These are phyloP conservation scores for Channa argus DNA, from an alignment of 2,113 vertebrate species.

Conservation along the genomic window DNA sequence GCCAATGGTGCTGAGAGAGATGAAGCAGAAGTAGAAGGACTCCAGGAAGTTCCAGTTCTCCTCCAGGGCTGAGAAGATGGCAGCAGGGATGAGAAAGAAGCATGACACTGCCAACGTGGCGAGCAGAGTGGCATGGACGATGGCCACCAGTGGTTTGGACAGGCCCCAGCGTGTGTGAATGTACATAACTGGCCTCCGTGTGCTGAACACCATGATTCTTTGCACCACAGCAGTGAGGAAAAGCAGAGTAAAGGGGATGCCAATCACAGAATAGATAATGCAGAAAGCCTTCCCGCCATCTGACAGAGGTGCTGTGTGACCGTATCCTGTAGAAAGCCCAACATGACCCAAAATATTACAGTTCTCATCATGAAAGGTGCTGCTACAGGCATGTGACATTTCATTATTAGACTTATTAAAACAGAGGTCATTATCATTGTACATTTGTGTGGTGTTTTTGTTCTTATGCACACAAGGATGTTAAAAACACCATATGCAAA, in stretches of 20 bases:
- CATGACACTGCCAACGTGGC: slow-evolving; percentile 86
- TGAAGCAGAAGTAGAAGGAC: slow-evolving; percentile 98
- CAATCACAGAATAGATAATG: slow-evolving; percentile 94
- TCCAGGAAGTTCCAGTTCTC: slow-evolving; percentile 98
- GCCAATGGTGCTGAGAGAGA: slow-evolving; percentile 97
- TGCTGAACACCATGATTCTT: slow-evolving; percentile 91
- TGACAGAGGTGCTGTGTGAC: slow-evolving; percentile 95
- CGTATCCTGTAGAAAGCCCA: slow-evolving; percentile 86
- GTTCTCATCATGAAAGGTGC: background rate
- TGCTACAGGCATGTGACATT: too few relatives aligned
- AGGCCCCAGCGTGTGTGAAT: slow-evolving; percentile 92
- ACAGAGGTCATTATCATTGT: background rate
- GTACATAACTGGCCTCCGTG: slow-evolving; percentile 88
- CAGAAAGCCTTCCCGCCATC: slow-evolving; percentile 97
- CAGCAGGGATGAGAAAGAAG: slow-evolving; percentile 96
- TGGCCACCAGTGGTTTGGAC: slow-evolving; percentile 90
- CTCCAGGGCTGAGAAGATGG: slow-evolving; percentile 92
- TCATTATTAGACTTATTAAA: too few relatives aligned
- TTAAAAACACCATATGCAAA: slow-evolving; percentile 26
- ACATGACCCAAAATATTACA: background rate
- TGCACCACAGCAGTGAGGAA: slow-evolving; percentile 97
- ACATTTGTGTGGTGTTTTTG: background rate
- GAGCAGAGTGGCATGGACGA: slow-evolving; percentile 88
- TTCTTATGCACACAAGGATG: slow-evolving; percentile 1
- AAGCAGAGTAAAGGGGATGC: slow-evolving; percentile 97